Conservation (phyloP, 2,797 vertebrate genomes). For the Rhyacichthys aspro region DNA sequence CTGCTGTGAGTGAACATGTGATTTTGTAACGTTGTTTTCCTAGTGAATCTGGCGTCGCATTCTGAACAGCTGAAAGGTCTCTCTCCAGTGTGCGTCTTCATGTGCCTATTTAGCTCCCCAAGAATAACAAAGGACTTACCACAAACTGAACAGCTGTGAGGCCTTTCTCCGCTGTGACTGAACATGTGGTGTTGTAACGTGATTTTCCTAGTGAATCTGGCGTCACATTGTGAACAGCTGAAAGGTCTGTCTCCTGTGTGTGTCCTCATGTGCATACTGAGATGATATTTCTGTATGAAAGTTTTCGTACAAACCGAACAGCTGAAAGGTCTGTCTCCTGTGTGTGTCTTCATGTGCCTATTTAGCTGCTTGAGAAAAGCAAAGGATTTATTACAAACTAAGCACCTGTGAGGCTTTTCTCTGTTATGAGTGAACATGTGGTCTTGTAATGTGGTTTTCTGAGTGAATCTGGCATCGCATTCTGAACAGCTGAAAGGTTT, state of each 20-base stretch:
- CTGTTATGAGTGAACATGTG: too few species aligned
- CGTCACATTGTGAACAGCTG: slow-evolving; percentile 1
- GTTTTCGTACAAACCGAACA: background rate
- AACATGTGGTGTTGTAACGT: background rate
- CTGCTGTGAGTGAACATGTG: background rate
- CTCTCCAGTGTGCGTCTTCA: background rate
- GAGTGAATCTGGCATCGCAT: background rate
- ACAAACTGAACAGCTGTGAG: slow-evolving; percentile 3
- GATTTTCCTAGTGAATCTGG: background rate
- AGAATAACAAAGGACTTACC: background rate
- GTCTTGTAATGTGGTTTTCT: background rate
- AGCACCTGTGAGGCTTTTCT: slow-evolving; percentile 1
- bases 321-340: background rate
- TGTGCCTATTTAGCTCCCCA: too few species aligned
- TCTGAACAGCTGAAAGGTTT: slow-evolving; percentile 1
- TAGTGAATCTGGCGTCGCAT: background rate
- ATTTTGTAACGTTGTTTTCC: too few species aligned
- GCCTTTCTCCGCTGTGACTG: background rate
- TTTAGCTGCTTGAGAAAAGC: background rate
- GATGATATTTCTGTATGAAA: background rate
- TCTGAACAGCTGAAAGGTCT: background rate
- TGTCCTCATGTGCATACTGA: background rate
- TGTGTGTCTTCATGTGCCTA: background rate
- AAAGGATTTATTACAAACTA: background rate
- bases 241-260: background rate